A percentile compares a stretch with the other conserved stretches of the same genome.
These are phyloP conservation scores for Electrophaes corylata DNA, from an alignment of 2,888 invertebrate genomes.

Conservation along the genomic window DNA sequence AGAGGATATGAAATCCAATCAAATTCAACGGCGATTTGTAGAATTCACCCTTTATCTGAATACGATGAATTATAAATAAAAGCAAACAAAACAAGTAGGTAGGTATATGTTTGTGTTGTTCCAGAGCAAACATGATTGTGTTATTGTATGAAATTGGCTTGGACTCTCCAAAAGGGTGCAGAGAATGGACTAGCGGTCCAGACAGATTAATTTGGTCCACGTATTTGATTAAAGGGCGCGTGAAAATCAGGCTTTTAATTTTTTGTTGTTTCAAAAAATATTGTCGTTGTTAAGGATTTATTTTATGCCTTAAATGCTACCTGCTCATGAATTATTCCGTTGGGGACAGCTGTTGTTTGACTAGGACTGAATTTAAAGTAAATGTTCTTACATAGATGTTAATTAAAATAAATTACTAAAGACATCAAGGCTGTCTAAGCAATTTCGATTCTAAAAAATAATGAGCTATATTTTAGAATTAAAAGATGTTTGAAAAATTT, in stretches of 20 bases:
- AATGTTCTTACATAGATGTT: background rate
- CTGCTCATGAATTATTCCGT: constrained; percentile 7
- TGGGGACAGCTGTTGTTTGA: constrained; percentile 3
- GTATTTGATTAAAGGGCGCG: constrained; percentile 48
- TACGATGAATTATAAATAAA: constrained; percentile 67
- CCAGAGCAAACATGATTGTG: constrained; percentile 63
- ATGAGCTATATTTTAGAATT: background rate
- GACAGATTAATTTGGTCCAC: constrained; percentile 65
- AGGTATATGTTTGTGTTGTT: constrained; percentile 60
- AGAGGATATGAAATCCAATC: constrained; percentile 69
- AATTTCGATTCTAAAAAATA: background rate
- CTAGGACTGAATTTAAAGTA: background rate
- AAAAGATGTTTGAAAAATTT: background rate
- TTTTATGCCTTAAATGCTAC: constrained; percentile 24
- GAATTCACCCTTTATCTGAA: constrained; percentile 57
- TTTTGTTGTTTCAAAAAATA: constrained; percentile 38
- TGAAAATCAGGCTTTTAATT: constrained; percentile 39
- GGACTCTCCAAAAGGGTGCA: constrained; percentile 49
- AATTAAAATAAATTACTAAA: constrained; percentile 1
- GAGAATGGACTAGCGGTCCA: constrained; percentile 40
- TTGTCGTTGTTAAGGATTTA: constrained; percentile 24
- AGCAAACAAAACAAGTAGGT: constrained; percentile 60
- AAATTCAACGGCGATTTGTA: constrained; percentile 58
- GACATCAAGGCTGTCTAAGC: background rate
- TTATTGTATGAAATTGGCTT: constrained; percentile 75